These are phyloP conservation scores for Myioborus melanocephalus DNA, from an alignment of 2,797 vertebrate species.

Conservation along the genomic window DNA sequence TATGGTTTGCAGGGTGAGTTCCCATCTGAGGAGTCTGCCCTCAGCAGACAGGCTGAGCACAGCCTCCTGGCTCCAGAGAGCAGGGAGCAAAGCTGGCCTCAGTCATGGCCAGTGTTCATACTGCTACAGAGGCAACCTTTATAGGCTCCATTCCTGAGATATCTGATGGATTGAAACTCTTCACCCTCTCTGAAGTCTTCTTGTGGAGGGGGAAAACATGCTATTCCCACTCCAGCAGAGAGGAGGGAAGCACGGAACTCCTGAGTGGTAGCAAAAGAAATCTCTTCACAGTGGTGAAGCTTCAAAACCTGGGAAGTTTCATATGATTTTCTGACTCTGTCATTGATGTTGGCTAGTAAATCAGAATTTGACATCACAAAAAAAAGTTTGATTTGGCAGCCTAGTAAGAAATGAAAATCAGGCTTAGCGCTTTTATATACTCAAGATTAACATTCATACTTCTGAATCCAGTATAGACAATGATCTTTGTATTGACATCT, in stretches of 20 bases:
- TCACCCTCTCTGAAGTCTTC: not conserved
- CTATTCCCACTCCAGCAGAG: not conserved
- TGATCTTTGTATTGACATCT: not conserved
- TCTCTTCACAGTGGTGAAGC: not conserved
- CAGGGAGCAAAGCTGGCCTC: not conserved
- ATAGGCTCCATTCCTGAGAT: not conserved
- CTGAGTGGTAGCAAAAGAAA: not conserved
- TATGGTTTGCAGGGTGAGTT: not conserved
- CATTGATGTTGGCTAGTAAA: not conserved
- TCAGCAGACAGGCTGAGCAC: not conserved
- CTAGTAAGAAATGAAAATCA: not conserved
- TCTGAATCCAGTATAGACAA: not conserved
- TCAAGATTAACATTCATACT: not conserved
- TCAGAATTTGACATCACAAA: not conserved
- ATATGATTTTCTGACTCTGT: not conserved
- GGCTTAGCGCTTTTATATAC: rapidly evolving
- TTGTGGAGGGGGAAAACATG: not conserved
- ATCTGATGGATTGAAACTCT: not conserved
- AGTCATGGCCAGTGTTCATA: not conserved
- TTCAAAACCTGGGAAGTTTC: not conserved
- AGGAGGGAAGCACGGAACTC: not conserved
- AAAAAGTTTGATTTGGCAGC: not conserved
- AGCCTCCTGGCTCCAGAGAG: not conserved
- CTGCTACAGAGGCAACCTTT: not conserved
- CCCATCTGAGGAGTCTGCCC: not conserved